Evolutionary conservation across 1,140 invertebrate genomes (phyloP), one percentile per base, ranked within the genome.

Genomic region (Caenorhabditis tropicalis): DNA sequence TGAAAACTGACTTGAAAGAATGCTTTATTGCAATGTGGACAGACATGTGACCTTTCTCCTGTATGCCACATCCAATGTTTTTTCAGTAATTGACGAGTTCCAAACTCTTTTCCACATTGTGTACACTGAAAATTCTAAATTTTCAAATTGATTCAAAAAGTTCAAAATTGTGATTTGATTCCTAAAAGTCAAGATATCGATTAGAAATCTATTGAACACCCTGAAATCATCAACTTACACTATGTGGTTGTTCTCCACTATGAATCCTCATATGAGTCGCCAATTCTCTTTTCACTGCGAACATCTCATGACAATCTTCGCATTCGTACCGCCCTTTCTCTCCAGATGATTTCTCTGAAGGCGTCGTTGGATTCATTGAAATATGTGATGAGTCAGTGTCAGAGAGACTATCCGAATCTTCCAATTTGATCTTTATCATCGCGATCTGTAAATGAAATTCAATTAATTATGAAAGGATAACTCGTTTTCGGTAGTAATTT

Each of bases 31-130:
- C 90, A 91, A 36, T 85, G 81, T 10, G 74, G 79, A 51, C 90
- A 91, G 31, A 90, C 87, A 58, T 91, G 90, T 27, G 85, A 86
- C 51, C 90, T 29, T 85, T 91, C 87, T 56, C 90, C 90, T 27
- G 96, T 99, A 88, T 99, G 98, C 51, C 99, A 98, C 88, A 99
- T 93, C 91, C 97, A 95, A 92, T 98, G 97, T 90, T 98, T 98
- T 92, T 98, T 97, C 9, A 99, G 93, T 91, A 98, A 96, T 21
- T 97, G 97, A 85, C 98, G 92, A 91, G 98, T 97, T 0, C 96
- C 98, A 92, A 99, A 99, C 83, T 95, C 96, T 93, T 98, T 99
- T 60, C 95, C 95, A 92, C 97, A 99, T 6, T 97, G 95, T 87
- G 95, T 95, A 91, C 98, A 99, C 90, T 85, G 60, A 74, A 83